Evolutionary conservation across 2,888 invertebrate species (phyloP).

Genomic region (Zhuqinia jingwanae): DNA sequence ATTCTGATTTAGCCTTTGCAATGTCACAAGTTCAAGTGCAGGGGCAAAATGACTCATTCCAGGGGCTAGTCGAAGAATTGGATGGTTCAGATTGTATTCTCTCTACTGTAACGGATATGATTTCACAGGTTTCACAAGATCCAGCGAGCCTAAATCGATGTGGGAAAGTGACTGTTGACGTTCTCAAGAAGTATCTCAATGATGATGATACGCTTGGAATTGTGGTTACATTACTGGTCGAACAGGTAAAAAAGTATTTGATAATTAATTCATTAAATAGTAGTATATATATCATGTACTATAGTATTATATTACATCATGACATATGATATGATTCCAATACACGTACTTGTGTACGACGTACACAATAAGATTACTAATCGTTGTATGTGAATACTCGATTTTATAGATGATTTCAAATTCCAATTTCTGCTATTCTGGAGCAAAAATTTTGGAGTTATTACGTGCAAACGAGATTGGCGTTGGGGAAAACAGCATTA

Average conservation of each 20-base stretch:
- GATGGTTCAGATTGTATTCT: slow-evolving; percentile 72
- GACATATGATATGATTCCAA: too few species aligned
- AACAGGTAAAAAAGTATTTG: too few species aligned
- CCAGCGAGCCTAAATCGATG: slow-evolving; percentile 76
- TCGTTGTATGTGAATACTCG: too few species aligned
- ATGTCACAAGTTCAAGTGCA: slow-evolving; percentile 72
- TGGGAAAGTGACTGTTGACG: slow-evolving; percentile 67
- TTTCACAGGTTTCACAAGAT: slow-evolving; percentile 71
- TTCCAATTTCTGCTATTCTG: slow-evolving; percentile 77
- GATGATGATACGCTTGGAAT: slow-evolving; percentile 76
- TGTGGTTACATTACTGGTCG: slow-evolving; percentile 75
- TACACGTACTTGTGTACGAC: too few species aligned
- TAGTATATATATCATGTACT: too few species aligned
- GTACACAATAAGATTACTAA: too few species aligned
- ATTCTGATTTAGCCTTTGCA: slow-evolving; percentile 63
- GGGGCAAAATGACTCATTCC: slow-evolving; percentile 55
- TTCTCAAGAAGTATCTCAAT: slow-evolving; percentile 72
- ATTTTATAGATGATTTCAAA: slow-evolving; percentile 76
- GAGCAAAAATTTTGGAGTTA: slow-evolving; percentile 75
- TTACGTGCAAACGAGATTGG: slow-evolving; percentile 70
- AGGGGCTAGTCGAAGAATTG: slow-evolving; percentile 42
- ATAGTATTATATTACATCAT: too few species aligned
- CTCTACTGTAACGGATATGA: slow-evolving; percentile 75
- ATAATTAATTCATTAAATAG: too few species aligned
- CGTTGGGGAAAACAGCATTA: slow-evolving; percentile 68